Evolutionary conservation across 23 tunicate genomes (phyloP).

Genomic region (Aplidium turbinatum): DNA sequence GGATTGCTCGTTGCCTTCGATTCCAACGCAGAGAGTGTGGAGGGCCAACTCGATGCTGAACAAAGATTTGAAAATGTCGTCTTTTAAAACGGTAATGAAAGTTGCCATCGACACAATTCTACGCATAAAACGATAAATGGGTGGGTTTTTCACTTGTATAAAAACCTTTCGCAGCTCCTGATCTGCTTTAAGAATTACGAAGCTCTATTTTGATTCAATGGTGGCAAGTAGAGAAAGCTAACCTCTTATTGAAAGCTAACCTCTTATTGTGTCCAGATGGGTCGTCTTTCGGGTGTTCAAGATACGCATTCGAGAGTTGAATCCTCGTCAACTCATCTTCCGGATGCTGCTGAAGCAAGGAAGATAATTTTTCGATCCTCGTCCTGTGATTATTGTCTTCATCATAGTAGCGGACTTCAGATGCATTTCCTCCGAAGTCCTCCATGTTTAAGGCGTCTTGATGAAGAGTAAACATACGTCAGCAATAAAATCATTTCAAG

Average conservation of each 20-base stretch:
- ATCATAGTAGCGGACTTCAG: conserved; percentile 12
- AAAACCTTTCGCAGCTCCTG: too few relatives aligned
- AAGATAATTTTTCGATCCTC: conserved; percentile 18
- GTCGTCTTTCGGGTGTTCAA: conserved; percentile 26
- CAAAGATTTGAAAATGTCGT: not conserved
- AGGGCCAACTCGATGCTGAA: conserved; percentile 72
- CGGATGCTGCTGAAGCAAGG: conserved; percentile 14
- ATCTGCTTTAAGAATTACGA: too few relatives aligned
- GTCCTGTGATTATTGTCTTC: conserved; percentile 8
- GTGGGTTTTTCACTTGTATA: too few relatives aligned
- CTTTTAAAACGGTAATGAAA: too few relatives aligned
- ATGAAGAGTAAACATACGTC: too few relatives aligned
- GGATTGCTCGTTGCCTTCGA: conserved; percentile 56
- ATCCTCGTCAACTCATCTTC: conserved; percentile 25
- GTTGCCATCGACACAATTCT: too few relatives aligned
- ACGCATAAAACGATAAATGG: too few relatives aligned
- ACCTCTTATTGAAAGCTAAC: too few relatives aligned
- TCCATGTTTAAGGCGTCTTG: too few relatives aligned
- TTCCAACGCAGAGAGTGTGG: conserved; percentile 73
- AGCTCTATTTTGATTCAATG: not conserved
- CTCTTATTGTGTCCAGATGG: too few relatives aligned
- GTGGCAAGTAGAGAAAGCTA: not conserved
- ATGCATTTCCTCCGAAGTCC: too few relatives aligned
- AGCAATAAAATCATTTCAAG: too few relatives aligned
- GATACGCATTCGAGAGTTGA: conserved; percentile 26